These are phyloP conservation scores for Achroia grisella DNA, from an alignment of 1,140 invertebrate species.

Conservation along the genomic window DNA sequence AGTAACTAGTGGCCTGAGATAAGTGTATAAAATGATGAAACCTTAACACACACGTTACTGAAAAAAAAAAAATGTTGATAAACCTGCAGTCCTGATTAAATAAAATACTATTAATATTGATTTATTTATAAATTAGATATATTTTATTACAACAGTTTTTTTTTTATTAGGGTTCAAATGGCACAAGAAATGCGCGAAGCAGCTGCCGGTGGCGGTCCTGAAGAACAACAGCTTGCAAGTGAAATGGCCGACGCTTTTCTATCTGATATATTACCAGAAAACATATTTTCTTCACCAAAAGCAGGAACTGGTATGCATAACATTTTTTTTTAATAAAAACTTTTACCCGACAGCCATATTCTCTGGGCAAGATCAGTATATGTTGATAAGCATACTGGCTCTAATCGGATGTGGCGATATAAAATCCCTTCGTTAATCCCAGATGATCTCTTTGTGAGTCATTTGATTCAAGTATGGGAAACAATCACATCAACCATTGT, in stretches of 20 bases:
- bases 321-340: background rate
- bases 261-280: conserved; percentile 95
- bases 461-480: conserved; percentile 68
- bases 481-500: no score
- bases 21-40: conserved; percentile 68
- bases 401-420: conserved; percentile 68
- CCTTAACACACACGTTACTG: no score
- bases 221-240: conserved; percentile 94
- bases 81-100: conserved; percentile 52
- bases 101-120: background rate
- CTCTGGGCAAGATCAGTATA: conserved; percentile 66
- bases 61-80: conserved; percentile 25
- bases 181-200: conserved; percentile 97
- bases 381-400: conserved; percentile 46
- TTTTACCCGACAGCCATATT: conserved; percentile 41
- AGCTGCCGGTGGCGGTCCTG: conserved; percentile 83
- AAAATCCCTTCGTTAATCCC: conserved; percentile 68
- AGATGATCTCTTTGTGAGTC: conserved; percentile 50
- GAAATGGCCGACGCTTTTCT: conserved; percentile 98
- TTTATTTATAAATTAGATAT: background rate
- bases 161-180: conserved; percentile 78
- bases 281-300: conserved; percentile 95
- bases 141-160: conserved; percentile 7
- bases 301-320: conserved; percentile 90
- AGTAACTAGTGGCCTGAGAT: no score